Base-by-base conservation (phyloP, 2,888 invertebrate species). In the Troides helena region DNA sequence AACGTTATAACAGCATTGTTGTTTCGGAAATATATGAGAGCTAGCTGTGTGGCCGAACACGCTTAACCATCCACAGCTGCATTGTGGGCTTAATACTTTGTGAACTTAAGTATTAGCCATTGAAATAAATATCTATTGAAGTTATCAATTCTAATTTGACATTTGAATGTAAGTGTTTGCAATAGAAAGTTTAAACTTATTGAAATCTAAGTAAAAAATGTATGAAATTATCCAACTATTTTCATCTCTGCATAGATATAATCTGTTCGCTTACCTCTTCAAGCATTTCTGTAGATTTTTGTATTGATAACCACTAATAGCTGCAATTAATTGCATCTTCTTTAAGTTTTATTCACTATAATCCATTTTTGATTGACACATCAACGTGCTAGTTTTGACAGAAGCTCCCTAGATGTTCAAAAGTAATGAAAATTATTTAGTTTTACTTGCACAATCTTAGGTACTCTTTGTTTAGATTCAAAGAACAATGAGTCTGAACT, bases 401-500 rank as follows among this genome's bases (percentile, higher is more conserved):
- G 87, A 63, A 97, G 95, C 94, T 98, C 98, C 83, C 95, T 97
- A 60, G 97, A 96, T 90, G 97, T 98, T 0, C 98, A 98, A 71
- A 50, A 98, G 93, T 0, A 98, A 98, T 4, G 97, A 97, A 78
- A 98, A 85, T 98, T 98, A 80, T 97, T 98, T 72, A 98, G 96
- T 85, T 98, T 98, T 0, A 97, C 96, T 92, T 97, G 97, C 1
- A 98, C 97, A 77, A 98, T 94, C 81, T 98, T 98, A 36, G 97
- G 96, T 72, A 98, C 88, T 66, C 98, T 94, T 86, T 96, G 95
- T 90, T 98, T 98, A 1, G 98, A 98, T 82, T 98, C 98, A 10
- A 95, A 95, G 83, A 98, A 98, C 70, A 98, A 91, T 75, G 96
- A 96, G 59, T 97, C 95, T 56, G 98, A 97, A 90, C 97, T 97